Conservation (phyloP, 2,888 invertebrate species). For the Hirudinaria manillensis region DNA sequence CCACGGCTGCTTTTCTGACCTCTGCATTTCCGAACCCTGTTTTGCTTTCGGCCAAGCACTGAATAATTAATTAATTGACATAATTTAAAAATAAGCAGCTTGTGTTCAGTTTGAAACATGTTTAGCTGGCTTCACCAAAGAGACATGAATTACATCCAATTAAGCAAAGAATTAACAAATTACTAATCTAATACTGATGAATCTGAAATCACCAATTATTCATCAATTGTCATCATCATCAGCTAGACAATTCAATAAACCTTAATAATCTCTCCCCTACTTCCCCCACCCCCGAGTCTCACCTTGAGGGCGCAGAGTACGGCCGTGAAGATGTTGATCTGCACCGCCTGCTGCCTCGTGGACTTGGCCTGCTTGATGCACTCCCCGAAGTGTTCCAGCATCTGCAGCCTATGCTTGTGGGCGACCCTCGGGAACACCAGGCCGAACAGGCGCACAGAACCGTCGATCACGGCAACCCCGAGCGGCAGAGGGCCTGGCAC, state of each 20-base stretch:
- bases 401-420: constrained; percentile 85
- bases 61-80: constrained; percentile 12
- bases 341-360: constrained; percentile 81
- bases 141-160: background rate
- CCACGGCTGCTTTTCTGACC: constrained; percentile 70
- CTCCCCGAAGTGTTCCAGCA: constrained; percentile 92
- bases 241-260: too few species aligned
- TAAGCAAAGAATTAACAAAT: too few species aligned
- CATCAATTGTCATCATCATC: constrained; percentile 17
- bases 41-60: constrained; percentile 77
- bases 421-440: constrained; percentile 88
- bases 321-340: constrained; percentile 92
- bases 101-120: too few species aligned
- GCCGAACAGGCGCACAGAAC: constrained; percentile 85
- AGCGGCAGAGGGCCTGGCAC: constrained; percentile 65
- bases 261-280: background rate
- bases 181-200: background rate
- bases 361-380: constrained; percentile 85
- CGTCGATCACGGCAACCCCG: constrained; percentile 91
- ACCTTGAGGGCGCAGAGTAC: constrained; percentile 75
- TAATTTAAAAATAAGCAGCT: too few species aligned
- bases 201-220: background rate
- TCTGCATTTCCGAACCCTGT: constrained; percentile 77
- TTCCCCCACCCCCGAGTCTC: background rate
- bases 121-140: background rate